Evolutionary conservation across 2,888 invertebrate species (phyloP), one percentile per base, ranked within the genome.

Genomic region (Agrotis puta): DNA sequence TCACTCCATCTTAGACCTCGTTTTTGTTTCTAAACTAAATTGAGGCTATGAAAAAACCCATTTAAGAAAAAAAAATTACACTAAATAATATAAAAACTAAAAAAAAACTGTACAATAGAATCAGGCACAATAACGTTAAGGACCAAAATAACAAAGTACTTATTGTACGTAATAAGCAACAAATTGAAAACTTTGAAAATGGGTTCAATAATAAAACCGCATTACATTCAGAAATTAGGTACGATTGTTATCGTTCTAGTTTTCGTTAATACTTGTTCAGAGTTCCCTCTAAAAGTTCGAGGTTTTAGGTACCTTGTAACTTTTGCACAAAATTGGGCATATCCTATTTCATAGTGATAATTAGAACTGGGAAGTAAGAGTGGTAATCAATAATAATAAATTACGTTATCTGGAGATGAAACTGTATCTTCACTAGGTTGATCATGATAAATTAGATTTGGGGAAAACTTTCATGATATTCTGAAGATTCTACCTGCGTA

Each of bases 321-420:
- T 77, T 70, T 66, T 18, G 50, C 24, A 7, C 58, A 71, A 74
- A 57, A 70, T 79, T 65, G 54, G 11, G 33, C 33, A 51, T 59
- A 71, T 69, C 63, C 56, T 62, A 67, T 82, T 77, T 71, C 51
- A 77, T 54, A 33, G 24, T 56, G n/a, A 45, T 57, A 65, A 66
- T 71, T 50, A 67, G 54, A 54, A 58, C 66, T 74, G 62, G 56
- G 58, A 20, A n/a, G 0, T 45, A 39, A 51, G 50, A 50, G 33
- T 11, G 14, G 73, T 67, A 45, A 71, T 80, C 71, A 82, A 71
- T 82, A 63, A 67, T 80, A 77, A 74, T 64, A 67, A 62, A 73
- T 70, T 67, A 58, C 11, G 45, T 74, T 64, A 63, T 74, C 57
- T 16, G 24, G 3, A 33, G 53, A 63, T 74, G 67, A 64, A 68